A percentile compares a stretch with the other conserved stretches of the same genome.
Evolutionary conservation across 2,797 vertebrate species (phyloP).

Genomic region (Enteromius argenteus): DNA sequence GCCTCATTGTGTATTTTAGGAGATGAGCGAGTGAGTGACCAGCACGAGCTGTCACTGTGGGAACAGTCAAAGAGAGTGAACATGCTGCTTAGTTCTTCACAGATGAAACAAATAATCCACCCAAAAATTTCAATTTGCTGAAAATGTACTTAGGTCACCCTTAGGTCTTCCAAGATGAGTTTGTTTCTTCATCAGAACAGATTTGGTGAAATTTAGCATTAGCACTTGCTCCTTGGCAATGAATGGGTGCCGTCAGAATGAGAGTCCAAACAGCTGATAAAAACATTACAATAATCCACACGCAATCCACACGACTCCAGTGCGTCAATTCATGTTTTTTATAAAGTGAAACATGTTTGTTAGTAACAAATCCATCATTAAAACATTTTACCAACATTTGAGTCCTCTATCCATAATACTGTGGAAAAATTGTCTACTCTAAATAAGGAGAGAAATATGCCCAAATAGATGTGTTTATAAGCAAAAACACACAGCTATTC

Average conservation of each 20-base stretch:
- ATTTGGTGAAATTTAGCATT: neutral
- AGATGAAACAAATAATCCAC: neutral
- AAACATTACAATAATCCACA: neutral
- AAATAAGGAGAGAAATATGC: neutral
- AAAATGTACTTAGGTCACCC: neutral
- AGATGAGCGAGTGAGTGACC: slow-evolving; percentile 39
- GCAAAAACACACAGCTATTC: neutral
- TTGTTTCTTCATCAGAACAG: neutral
- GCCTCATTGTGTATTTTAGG: slow-evolving; percentile 52
- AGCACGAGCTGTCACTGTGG: slow-evolving; percentile 45
- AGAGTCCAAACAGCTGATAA: neutral
- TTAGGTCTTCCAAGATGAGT: neutral
- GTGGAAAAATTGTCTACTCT: neutral
- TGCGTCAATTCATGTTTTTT: neutral
- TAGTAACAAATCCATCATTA: neutral
- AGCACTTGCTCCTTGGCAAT: neutral
- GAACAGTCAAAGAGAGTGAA: neutral
- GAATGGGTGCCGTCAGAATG: neutral
- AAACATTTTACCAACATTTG: neutral
- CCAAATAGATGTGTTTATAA: neutral
- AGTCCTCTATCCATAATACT: neutral
- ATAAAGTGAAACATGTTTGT: neutral
- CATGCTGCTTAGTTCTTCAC: neutral
- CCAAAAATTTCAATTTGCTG: neutral
- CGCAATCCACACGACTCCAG: neutral